Evolutionary conservation across 2,113 vertebrate species (phyloP).

Genomic region (Hucho hucho): DNA sequence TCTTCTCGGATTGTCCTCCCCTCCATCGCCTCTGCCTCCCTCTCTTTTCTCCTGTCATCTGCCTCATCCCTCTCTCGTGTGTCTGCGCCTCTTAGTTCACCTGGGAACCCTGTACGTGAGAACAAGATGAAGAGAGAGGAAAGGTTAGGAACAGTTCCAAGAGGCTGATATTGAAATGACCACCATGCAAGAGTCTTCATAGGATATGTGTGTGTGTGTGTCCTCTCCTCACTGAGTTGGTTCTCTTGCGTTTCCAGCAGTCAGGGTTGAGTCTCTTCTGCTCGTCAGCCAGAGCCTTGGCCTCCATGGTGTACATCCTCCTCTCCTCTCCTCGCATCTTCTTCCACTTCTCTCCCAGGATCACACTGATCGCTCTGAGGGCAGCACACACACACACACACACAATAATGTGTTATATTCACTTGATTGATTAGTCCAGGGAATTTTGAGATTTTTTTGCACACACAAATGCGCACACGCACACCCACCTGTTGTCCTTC

Average conservation of each 20-base stretch:
- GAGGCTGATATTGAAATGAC: not conserved
- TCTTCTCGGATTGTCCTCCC: slow-evolving; percentile 13
- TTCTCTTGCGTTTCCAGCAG: slow-evolving; percentile 93
- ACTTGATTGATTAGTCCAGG: not conserved
- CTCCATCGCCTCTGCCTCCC: slow-evolving; percentile 1
- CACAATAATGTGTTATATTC: not conserved
- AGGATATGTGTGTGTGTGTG: not conserved
- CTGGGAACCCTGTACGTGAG: slow-evolving; percentile 83
- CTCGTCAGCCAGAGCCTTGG: slow-evolving; percentile 89
- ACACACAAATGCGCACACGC: not conserved
- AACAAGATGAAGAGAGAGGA: not conserved
- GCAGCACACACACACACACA: slow-evolving; percentile 5
- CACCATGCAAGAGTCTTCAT: too few relatives aligned
- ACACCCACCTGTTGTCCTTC: slow-evolving; percentile 88
- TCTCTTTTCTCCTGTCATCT: not conserved
- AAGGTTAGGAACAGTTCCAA: not conserved
- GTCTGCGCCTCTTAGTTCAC: slow-evolving; percentile 35
- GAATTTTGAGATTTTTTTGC: not conserved
- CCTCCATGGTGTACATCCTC: slow-evolving; percentile 87
- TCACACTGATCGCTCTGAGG: slow-evolving; percentile 90
- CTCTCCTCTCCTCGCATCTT: slow-evolving; percentile 91
- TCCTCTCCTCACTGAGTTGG: slow-evolving; percentile 79
- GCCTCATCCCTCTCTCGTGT: not conserved
- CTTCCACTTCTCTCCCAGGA: slow-evolving; percentile 91
- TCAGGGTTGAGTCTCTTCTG: slow-evolving; percentile 91